A percentile compares a stretch with the other conserved stretches of the same genome.
Conservation (phyloP, 2,797 vertebrate genomes). For the Chelidonichthys spinosus region DNA sequence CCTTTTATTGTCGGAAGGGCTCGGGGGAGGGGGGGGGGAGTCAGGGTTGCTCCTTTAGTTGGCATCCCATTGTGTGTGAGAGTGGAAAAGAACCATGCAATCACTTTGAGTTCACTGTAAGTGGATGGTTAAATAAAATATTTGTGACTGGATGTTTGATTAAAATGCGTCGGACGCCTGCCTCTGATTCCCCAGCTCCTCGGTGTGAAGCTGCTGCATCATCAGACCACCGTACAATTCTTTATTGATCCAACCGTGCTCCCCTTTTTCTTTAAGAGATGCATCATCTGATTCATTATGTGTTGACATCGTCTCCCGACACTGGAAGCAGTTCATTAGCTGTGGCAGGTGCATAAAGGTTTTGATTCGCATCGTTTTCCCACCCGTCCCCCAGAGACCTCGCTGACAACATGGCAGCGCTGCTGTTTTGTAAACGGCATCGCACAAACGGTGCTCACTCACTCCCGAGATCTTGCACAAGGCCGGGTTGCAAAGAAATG, state of each 20-base stretch:
- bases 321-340: constrained; percentile 32
- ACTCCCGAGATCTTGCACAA: constrained; percentile 2
- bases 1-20: not conserved
- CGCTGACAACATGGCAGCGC: constrained; percentile 17
- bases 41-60: not conserved
- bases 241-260: constrained; percentile 38
- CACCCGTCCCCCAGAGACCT: constrained; percentile 15
- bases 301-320: constrained; percentile 6
- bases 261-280: constrained; percentile 12
- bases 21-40: not conserved
- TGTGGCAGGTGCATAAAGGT: not conserved
- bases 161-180: not conserved
- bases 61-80: not conserved
- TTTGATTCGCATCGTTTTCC: constrained; percentile 14
- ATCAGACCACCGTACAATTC: constrained; percentile 12
- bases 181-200: constrained; percentile 7
- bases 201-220: constrained; percentile 14
- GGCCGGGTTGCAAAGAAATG: constrained; percentile 10
- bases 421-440: constrained; percentile 40
- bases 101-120: not conserved
- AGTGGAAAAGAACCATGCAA: not conserved
- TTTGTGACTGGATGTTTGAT: constrained; percentile 6
- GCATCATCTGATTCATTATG: constrained; percentile 37
- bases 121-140: not conserved
- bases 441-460: constrained; percentile 4